Percentiles rank a stretch among this genome's conserved stretches.
Conservation (phyloP, 2,113 vertebrate species). For the Macrotis lagotis region DNA sequence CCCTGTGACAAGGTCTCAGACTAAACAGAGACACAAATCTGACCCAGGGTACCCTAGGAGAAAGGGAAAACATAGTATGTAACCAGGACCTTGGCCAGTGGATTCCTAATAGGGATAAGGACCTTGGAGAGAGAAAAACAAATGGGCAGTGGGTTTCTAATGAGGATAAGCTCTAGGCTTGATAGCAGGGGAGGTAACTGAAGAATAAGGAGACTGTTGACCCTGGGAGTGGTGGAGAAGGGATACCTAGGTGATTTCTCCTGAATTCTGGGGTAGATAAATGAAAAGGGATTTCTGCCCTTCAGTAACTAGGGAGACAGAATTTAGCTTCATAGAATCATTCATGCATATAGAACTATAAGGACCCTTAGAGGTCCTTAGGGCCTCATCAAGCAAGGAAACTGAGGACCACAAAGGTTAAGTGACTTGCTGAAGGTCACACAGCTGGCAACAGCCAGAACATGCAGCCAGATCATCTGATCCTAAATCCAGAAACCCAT, state of each 20-base stretch:
- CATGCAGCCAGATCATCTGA: background rate
- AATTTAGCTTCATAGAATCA: background rate
- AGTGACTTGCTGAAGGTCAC: background rate
- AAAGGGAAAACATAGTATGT: background rate
- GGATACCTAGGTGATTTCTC: background rate
- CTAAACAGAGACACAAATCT: background rate
- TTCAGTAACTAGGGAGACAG: background rate
- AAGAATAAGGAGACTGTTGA: background rate
- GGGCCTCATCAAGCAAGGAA: background rate
- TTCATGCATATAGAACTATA: background rate
- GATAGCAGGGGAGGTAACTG: background rate
- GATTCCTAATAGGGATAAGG: background rate
- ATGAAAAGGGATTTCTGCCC: background rate
- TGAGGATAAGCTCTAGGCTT: background rate
- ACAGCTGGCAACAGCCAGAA: background rate
- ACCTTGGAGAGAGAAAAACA: background rate
- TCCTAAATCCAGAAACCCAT: background rate
- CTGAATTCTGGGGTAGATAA: background rate
- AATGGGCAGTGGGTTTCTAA: background rate
- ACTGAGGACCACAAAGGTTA: background rate
- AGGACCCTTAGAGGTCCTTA: background rate
- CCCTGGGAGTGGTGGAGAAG: background rate
- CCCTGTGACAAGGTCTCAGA: background rate
- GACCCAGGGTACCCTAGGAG: background rate
- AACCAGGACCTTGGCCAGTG: background rate